These are phyloP conservation scores for Sinodicranocentrus sp. DNA, from an alignment of 2,888 invertebrate genomes.

Conservation along the genomic window DNA sequence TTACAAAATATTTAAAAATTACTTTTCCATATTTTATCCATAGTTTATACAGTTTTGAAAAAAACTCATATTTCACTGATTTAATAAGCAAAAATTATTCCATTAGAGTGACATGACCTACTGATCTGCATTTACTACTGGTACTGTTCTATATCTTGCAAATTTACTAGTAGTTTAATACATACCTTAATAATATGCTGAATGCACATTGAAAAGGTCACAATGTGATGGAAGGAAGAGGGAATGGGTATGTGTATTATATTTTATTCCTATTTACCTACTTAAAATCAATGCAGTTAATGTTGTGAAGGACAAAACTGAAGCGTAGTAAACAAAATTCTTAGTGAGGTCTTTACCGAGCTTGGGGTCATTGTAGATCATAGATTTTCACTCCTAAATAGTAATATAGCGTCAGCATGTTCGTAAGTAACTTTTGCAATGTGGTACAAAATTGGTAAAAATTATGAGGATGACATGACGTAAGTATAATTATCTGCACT, in stretches of 20 bases:
- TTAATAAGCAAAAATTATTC: neutral
- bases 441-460: neutral
- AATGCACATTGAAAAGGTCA: too few relatives aligned
- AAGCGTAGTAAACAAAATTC: slow-evolving; percentile 13
- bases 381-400: too few relatives aligned
- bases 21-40: too few relatives aligned
- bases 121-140: neutral
- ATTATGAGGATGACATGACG: neutral
- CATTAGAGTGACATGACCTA: neutral
- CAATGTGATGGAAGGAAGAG: too few relatives aligned
- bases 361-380: neutral
- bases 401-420: too few relatives aligned
- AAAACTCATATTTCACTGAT: too few relatives aligned
- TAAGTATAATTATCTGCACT: neutral
- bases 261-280: neutral
- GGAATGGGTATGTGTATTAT: neutral
- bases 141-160: neutral
- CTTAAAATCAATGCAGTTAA: neutral
- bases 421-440: too few relatives aligned
- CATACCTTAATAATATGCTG: too few relatives aligned
- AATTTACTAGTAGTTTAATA: too few relatives aligned
- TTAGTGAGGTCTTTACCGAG: neutral
- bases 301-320: neutral
- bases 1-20: too few relatives aligned
- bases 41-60: too few relatives aligned